These are phyloP conservation scores for Drosophila kohkoa DNA, from an alignment of 1,140 invertebrate species.

Conservation along the genomic window DNA sequence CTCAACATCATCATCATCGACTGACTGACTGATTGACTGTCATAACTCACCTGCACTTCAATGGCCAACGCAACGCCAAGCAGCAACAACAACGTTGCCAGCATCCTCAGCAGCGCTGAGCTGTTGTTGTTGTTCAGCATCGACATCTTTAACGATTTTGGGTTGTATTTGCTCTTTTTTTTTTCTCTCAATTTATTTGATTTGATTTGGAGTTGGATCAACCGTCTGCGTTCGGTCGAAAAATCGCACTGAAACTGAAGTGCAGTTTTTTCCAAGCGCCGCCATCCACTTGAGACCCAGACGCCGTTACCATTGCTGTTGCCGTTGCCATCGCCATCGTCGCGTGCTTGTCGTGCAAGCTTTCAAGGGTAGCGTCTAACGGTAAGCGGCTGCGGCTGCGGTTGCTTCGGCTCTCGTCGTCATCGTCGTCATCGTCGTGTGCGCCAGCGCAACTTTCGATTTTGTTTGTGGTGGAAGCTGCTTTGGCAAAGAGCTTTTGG, in stretches of 20 bases:
- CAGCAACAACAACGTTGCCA: slow-evolving; percentile 47
- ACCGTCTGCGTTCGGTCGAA: slow-evolving; percentile 68
- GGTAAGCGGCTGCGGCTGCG: slow-evolving; percentile 24
- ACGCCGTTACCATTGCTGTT: too few species aligned
- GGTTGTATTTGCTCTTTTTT: slow-evolving; percentile 16
- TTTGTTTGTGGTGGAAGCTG: slow-evolving; percentile 55
- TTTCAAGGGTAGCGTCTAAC: slow-evolving; percentile 72
- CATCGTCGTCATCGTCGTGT: slow-evolving; percentile 26
- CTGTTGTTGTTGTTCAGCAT: slow-evolving; percentile 28
- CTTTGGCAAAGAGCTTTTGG: slow-evolving; percentile 52
- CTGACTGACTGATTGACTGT: slow-evolving; percentile 25
- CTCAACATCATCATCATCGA: slow-evolving; percentile 14
- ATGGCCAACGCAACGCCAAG: slow-evolving; percentile 55
- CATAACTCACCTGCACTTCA: slow-evolving; percentile 69
- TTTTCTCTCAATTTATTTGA: background rate
- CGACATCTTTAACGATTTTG: slow-evolving; percentile 26
- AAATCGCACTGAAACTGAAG: slow-evolving; percentile 75
- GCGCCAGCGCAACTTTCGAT: slow-evolving; percentile 57
- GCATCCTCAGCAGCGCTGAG: slow-evolving; percentile 29
- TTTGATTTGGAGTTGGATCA: slow-evolving; percentile 20
- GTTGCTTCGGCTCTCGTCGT: slow-evolving; percentile 11
- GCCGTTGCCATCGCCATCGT: too few species aligned
- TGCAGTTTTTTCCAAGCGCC: slow-evolving; percentile 60
- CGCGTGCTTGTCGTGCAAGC: slow-evolving; percentile 42
- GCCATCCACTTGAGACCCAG: slow-evolving; percentile 55